Evolutionary conservation across 2,113 vertebrate genomes (phyloP).

Genomic region (Gila orcuttii): DNA sequence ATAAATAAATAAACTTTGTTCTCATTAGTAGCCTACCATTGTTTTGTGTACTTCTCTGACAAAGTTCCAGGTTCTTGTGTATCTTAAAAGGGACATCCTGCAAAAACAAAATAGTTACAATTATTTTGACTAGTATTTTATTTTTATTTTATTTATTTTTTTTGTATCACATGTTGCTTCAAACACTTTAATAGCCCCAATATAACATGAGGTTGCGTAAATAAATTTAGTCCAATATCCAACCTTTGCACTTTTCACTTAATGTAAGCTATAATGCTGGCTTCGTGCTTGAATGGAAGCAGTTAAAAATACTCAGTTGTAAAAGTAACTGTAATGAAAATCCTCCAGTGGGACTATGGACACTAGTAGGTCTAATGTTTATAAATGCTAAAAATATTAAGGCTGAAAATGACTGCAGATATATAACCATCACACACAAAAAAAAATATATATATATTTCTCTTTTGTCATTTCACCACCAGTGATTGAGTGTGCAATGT

Average conservation of each 20-base stretch:
- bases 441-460: background rate
- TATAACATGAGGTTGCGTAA: background rate
- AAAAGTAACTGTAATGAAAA: background rate
- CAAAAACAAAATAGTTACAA: background rate
- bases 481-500: background rate
- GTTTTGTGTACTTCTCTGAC: background rate
- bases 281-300: background rate
- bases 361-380: background rate
- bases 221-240: background rate
- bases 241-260: background rate
- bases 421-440: background rate
- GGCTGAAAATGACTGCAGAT: background rate
- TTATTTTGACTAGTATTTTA: background rate
- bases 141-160: no score
- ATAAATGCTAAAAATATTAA: background rate
- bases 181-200: background rate
- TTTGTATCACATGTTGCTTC: background rate
- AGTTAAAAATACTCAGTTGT: background rate
- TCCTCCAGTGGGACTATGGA: background rate
- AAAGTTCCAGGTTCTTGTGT: background rate
- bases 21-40: background rate
- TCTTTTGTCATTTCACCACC: background rate
- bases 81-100: background rate
- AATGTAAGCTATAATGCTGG: background rate
- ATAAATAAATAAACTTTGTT: no score